A percentile compares a stretch with the other conserved stretches of the same genome.
Conservation (phyloP, 2,888 invertebrate species). For the Sinohyriopsis cumingii region DNA sequence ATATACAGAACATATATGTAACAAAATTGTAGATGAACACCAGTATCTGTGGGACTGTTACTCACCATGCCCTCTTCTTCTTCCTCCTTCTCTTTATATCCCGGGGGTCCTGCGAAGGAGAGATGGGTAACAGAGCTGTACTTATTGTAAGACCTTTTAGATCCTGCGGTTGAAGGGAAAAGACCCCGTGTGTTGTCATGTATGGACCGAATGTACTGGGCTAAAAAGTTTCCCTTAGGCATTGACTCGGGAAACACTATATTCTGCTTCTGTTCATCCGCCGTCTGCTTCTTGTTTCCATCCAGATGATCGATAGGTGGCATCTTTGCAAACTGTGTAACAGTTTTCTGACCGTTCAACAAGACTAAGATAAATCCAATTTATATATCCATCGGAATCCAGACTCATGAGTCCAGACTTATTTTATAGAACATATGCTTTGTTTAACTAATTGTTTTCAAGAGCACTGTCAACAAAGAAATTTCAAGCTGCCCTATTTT, state of each 20-base stretch:
- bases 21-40: no score
- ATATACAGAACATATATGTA: no score
- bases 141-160: slow-evolving; percentile 45
- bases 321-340: no score
- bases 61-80: slow-evolving; percentile 28
- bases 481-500: no score
- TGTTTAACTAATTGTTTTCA: no score
- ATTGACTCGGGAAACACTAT: slow-evolving; percentile 39
- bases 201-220: slow-evolving; percentile 50
- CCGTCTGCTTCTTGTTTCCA: slow-evolving; percentile 17
- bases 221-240: slow-evolving; percentile 54
- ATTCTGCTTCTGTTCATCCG: slow-evolving; percentile 38
- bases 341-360: no score
- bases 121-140: slow-evolving; percentile 49
- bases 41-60: background rate
- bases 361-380: no score
- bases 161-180: slow-evolving; percentile 52
- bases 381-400: no score
- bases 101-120: slow-evolving; percentile 49
- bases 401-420: no score
- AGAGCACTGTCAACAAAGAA: no score
- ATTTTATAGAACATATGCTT: no score
- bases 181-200: slow-evolving; percentile 54
- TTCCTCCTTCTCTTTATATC: slow-evolving; percentile 25
- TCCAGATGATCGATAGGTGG: no score